These are phyloP conservation scores for Danionella cerebrum DNA, from an alignment of 2,113 vertebrate species.

Conservation along the genomic window DNA sequence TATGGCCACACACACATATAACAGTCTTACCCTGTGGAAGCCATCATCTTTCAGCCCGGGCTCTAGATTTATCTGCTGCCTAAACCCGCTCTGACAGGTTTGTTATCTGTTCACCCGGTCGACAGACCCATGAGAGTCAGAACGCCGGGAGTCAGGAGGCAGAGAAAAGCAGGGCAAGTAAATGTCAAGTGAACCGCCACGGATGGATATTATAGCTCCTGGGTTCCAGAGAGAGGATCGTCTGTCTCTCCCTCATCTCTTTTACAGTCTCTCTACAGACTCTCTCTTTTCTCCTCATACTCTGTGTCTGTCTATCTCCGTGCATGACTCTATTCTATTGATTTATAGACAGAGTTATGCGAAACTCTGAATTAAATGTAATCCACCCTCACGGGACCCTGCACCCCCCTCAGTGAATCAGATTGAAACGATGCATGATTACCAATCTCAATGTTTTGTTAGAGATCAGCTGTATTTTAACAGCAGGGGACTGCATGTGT, in stretches of 20 bases:
- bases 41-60: conserved; percentile 73
- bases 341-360: conserved; percentile 58
- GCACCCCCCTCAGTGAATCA: conserved; percentile 1
- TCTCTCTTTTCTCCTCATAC: conserved; percentile 13
- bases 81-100: conserved; percentile 81
- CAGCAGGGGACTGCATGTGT: neutral
- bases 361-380: conserved; percentile 35
- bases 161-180: conserved; percentile 76
- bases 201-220: conserved; percentile 82
- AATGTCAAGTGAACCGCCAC: conserved; percentile 85
- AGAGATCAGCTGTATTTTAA: conserved; percentile 26
- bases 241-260: conserved; percentile 68
- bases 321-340: conserved; percentile 53
- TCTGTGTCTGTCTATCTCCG: neutral
- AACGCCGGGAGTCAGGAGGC: conserved; percentile 67
- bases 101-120: conserved; percentile 83
- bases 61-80: conserved; percentile 72
- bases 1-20: conserved; percentile 26
- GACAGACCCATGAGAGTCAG: conserved; percentile 72
- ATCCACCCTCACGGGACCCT: conserved; percentile 7
- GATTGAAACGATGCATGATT: conserved; percentile 33
- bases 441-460: conserved; percentile 14
- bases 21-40: conserved; percentile 53
- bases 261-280: conserved; percentile 70
- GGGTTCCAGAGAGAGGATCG: conserved; percentile 71